A percentile compares a stretch with the other conserved stretches of the same genome.
Evolutionary conservation across 2,113 vertebrate genomes (phyloP).

Genomic region (Colossoma macropomum): DNA sequence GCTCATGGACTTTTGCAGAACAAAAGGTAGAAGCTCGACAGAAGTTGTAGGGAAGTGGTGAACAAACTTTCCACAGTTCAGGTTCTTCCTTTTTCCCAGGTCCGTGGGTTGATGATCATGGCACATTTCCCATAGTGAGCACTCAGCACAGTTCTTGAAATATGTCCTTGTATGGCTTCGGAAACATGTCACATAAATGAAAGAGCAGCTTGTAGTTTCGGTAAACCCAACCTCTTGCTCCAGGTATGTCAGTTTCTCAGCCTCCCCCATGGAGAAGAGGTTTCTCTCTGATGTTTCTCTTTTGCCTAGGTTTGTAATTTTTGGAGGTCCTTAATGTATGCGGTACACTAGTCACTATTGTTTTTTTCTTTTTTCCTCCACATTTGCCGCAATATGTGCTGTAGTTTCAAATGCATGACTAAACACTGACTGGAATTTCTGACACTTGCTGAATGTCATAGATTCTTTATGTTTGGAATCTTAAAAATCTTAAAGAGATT

Average conservation of each 20-base stretch:
- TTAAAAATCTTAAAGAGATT: background rate
- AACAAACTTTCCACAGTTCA: background rate
- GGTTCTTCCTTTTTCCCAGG: background rate
- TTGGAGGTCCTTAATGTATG: background rate
- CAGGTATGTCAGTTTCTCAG: background rate
- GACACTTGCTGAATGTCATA: background rate
- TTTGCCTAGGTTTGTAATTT: background rate
- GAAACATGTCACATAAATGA: background rate
- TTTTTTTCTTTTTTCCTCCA: background rate
- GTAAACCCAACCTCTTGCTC: background rate
- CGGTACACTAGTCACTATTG: too few relatives aligned
- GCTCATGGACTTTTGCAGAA: background rate
- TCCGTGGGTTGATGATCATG: background rate
- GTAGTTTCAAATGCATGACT: background rate
- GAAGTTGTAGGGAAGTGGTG: background rate
- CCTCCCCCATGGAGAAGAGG: background rate
- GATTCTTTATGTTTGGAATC: background rate
- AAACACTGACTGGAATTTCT: background rate
- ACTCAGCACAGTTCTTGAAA: conserved; percentile 7
- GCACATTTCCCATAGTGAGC: background rate
- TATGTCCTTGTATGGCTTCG: background rate
- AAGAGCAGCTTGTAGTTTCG: background rate
- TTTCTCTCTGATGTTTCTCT: background rate
- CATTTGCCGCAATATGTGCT: background rate
- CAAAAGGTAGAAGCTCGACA: background rate